Evolutionary conservation across 2,888 invertebrate species (phyloP).

Genomic region (Loripinus fragilis): DNA sequence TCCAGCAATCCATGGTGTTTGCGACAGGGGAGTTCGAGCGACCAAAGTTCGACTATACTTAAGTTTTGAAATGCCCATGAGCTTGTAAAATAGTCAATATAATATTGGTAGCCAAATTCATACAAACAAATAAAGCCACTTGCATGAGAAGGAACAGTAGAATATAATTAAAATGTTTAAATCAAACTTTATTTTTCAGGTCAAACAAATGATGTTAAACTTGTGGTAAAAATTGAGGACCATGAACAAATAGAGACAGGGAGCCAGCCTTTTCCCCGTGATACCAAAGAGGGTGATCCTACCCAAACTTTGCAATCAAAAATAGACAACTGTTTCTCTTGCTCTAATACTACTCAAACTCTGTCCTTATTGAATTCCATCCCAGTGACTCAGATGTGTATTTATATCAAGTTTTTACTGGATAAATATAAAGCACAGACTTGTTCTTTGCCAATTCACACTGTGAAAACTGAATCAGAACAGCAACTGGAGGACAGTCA

Average conservation of each 20-base stretch:
- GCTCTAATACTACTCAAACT: not conserved
- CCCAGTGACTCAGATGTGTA: slow-evolving; percentile 14
- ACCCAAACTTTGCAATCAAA: not conserved
- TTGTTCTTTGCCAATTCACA: not conserved
- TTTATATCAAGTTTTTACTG: slow-evolving; percentile 13
- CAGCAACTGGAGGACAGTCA: not conserved
- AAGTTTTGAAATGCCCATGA: no score
- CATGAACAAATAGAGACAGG: slow-evolving; percentile 72
- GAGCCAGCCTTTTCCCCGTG: not conserved
- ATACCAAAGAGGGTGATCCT: not conserved
- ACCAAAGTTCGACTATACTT: no score
- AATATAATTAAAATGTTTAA: no score
- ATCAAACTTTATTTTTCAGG: slow-evolving; percentile 31
- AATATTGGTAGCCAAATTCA: no score
- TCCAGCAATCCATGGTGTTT: no score
- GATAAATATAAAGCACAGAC: slow-evolving; percentile 5
- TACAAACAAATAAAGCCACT: no score
- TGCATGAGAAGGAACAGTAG: no score
- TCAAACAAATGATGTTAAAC: slow-evolving; percentile 51
- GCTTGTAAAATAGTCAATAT: no score
- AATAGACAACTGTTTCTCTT: slow-evolving; percentile 2
- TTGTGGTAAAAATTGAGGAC: slow-evolving; percentile 75
- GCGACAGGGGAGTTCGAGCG: no score
- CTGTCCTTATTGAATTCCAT: not conserved
- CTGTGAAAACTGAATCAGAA: not conserved